These are phyloP conservation scores for Tringa solitaria DNA, from an alignment of 2,113 vertebrate genomes.

Conservation along the genomic window DNA sequence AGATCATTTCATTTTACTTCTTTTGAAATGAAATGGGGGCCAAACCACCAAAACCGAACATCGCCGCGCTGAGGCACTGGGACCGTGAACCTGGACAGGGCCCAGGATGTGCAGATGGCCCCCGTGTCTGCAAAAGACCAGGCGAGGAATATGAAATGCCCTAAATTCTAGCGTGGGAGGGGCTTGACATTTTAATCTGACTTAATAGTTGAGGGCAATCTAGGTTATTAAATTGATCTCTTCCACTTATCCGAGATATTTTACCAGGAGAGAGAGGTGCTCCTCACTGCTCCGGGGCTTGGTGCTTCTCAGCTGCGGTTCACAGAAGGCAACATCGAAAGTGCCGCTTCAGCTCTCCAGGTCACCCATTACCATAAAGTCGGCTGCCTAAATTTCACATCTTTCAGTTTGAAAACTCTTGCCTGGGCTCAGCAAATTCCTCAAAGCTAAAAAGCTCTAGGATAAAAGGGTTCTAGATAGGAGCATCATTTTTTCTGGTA, in stretches of 20 bases:
- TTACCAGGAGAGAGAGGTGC: background rate
- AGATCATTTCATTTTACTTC: conserved; percentile 2
- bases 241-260: background rate
- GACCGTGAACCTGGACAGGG: background rate
- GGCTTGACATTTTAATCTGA: conserved; percentile 50
- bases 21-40: background rate
- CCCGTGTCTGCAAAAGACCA: background rate
- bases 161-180: conserved; percentile 24
- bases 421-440: background rate
- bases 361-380: background rate
- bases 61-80: background rate
- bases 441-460: background rate
- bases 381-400: background rate
- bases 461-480: background rate
- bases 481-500: background rate
- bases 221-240: conserved; percentile 50
- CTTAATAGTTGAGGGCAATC: conserved; percentile 43
- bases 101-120: conserved; percentile 34
- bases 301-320: background rate
- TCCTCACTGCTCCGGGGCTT: background rate
- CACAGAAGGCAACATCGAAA: background rate
- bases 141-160: background rate
- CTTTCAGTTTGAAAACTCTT: background rate
- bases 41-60: background rate
- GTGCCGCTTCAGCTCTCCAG: background rate